Conservation (phyloP, 2,113 vertebrate genomes). For the Limanda limanda region DNA sequence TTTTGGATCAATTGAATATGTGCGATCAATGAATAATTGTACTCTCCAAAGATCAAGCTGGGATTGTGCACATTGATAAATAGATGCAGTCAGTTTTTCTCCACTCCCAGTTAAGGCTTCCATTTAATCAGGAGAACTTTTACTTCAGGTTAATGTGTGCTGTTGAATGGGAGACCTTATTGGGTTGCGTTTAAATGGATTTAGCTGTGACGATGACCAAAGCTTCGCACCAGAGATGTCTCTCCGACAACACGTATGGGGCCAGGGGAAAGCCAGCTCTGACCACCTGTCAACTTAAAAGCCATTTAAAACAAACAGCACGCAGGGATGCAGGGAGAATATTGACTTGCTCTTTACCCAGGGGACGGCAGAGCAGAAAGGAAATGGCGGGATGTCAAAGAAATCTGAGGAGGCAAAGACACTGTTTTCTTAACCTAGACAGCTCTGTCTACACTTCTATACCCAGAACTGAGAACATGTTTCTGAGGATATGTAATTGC, state of each 20-base stretch:
- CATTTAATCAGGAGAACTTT: constrained; percentile 52
- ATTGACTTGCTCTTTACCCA: constrained; percentile 58
- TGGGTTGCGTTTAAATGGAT: constrained; percentile 60
- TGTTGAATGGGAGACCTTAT: constrained; percentile 48
- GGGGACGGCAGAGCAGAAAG: constrained; percentile 24
- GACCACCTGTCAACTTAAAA: constrained; percentile 68
- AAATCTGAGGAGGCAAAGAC: constrained; percentile 38
- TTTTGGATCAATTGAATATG: neutral
- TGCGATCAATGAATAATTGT: constrained; percentile 1
- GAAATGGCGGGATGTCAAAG: constrained; percentile 49
- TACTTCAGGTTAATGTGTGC: constrained; percentile 46
- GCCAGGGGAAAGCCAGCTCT: constrained; percentile 43
- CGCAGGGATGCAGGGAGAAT: constrained; percentile 59
- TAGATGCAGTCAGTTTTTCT: neutral
- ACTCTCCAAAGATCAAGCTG: constrained; percentile 4
- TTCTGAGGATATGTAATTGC: no score
- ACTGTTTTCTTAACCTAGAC: constrained; percentile 18
- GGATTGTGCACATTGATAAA: constrained; percentile 24
- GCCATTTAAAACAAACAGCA: constrained; percentile 68
- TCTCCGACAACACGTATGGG: constrained; percentile 51
- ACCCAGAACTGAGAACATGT: no score
- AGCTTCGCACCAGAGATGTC: constrained; percentile 47
- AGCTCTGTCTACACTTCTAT: neutral
- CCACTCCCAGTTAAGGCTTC: constrained; percentile 17
- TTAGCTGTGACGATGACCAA: constrained; percentile 50